Conservation (phyloP, 2,797 vertebrate genomes). For the Anguilla marmorata region DNA sequence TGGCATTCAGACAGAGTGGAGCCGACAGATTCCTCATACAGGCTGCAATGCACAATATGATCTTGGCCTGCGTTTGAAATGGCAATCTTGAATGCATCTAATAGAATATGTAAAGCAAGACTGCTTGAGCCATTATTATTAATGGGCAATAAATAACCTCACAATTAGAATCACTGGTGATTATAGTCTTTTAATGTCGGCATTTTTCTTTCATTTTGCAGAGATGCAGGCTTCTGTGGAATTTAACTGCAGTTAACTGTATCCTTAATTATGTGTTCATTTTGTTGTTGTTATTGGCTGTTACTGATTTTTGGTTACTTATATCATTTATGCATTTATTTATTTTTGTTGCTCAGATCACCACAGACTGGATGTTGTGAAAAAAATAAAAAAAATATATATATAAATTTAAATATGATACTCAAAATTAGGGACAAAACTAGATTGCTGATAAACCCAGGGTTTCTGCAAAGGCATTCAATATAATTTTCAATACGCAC, state of each 20-base stretch:
- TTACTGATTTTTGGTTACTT: not conserved
- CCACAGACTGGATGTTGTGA: not conserved
- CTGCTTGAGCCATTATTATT: conserved; percentile 91
- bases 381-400: not conserved
- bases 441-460: conserved; percentile 73
- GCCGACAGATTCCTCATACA: conserved; percentile 57
- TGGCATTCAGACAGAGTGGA: conserved; percentile 69
- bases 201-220: conserved; percentile 34
- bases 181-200: conserved; percentile 77
- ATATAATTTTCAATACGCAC: conserved; percentile 69
- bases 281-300: not conserved
- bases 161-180: conserved; percentile 70
- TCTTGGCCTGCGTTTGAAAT: conserved; percentile 83
- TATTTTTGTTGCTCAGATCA: not conserved
- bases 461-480: conserved; percentile 43
- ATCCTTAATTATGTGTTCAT: not conserved
- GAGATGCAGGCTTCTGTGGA: not conserved
- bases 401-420: not conserved
- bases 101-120: conserved; percentile 87
- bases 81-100: conserved; percentile 80
- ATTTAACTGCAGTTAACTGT: not conserved
- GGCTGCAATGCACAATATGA: conserved; percentile 65
- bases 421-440: conserved; percentile 49
- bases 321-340: not conserved
- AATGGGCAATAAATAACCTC: conserved; percentile 82